A percentile compares a stretch with the other conserved stretches of the same genome.
Evolutionary conservation across 2,888 invertebrate genomes (phyloP).

Genomic region (Drosophila peninsularis): DNA sequence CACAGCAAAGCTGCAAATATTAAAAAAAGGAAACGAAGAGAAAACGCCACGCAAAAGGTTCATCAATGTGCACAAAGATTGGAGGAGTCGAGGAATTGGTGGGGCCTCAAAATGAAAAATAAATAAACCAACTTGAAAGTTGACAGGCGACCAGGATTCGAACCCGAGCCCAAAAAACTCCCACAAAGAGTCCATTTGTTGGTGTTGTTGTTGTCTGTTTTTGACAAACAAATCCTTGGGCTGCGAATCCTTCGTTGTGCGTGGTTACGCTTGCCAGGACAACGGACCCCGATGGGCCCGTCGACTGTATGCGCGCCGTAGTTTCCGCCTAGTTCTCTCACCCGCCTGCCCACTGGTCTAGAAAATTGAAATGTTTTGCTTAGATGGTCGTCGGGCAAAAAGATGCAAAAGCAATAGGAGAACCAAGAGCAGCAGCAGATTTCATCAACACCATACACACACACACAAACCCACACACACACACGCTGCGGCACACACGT

Average conservation of each 20-base stretch:
- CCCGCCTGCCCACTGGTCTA: constrained; percentile 70
- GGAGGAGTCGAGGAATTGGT: constrained; percentile 14
- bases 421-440: constrained; percentile 40
- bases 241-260: constrained; percentile 73
- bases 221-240: constrained; percentile 80
- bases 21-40: constrained; percentile 38
- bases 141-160: constrained; percentile 60
- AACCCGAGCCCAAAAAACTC: constrained; percentile 34
- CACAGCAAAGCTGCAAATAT: constrained; percentile 68
- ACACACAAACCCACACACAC: constrained; percentile 4
- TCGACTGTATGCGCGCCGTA: constrained; percentile 28
- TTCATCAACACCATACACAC: constrained; percentile 49
- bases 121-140: constrained; percentile 71
- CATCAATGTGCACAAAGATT: constrained; percentile 61
- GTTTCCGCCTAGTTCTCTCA: constrained; percentile 49
- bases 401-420: constrained; percentile 31
- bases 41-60: constrained; percentile 52
- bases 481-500: constrained; percentile 38
- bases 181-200: constrained; percentile 48
- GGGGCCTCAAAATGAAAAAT: constrained; percentile 66
- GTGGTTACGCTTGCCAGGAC: constrained; percentile 78
- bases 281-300: constrained; percentile 63
- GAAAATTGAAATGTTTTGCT: constrained; percentile 79
- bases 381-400: constrained; percentile 49
- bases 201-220: constrained; percentile 66